Evolutionary conservation across 2,888 invertebrate species (phyloP).

Genomic region (Vannuccia rotundouncinata): DNA sequence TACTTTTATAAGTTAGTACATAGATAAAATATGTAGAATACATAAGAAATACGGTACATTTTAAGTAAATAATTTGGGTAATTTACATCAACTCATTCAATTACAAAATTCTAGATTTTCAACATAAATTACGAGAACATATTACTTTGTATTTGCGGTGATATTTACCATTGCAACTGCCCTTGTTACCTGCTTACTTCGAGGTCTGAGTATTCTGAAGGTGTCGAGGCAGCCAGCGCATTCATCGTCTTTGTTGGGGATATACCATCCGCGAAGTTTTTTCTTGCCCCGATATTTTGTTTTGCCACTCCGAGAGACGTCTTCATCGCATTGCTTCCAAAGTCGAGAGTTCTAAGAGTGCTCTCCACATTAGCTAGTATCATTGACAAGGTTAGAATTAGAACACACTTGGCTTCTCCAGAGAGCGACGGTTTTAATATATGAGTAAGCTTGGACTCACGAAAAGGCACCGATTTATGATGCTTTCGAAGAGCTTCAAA

Average conservation of each 20-base stretch:
- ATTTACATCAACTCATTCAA: no score
- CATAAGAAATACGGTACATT: no score
- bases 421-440: slow-evolving; percentile 31
- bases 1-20: no score
- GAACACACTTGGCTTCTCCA: slow-evolving; percentile 25
- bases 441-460: slow-evolving; percentile 34
- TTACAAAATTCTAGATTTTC: no score
- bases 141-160: no score
- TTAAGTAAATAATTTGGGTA: no score
- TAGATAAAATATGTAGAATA: no score
- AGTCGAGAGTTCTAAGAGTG: not conserved
- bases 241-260: not conserved
- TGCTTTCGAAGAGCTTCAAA: slow-evolving; percentile 30
- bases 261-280: not conserved
- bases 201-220: not conserved
- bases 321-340: not conserved
- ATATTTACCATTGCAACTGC: no score
- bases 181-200: no score
- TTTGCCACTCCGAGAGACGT: slow-evolving; percentile 1
- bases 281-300: not conserved
- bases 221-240: slow-evolving; percentile 1
- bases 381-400: not conserved
- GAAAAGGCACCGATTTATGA: slow-evolving; percentile 17
- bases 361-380: not conserved
- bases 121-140: no score